Conservation (phyloP, 2,888 invertebrate genomes). For the Drosophila fungiperda region DNA sequence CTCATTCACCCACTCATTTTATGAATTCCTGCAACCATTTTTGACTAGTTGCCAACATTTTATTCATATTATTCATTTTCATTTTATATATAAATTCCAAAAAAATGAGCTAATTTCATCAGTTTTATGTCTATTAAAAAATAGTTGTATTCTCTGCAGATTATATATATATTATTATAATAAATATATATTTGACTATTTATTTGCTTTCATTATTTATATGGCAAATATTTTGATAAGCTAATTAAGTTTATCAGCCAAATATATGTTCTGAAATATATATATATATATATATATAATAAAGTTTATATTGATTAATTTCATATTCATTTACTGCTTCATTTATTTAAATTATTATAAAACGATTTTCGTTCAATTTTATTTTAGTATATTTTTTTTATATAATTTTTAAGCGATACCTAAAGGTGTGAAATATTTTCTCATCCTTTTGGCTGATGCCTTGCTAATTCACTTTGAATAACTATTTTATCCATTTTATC, state of each 20-base stretch:
- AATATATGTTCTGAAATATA: neutral
- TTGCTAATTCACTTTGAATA: constrained; percentile 26
- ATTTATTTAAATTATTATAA: neutral
- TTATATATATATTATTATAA: neutral
- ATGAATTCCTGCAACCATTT: neutral
- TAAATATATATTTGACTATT: neutral
- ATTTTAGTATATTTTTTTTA: too few relatives aligned
- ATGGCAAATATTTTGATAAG: neutral
- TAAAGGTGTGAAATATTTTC: constrained; percentile 3
- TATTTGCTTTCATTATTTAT: neutral
- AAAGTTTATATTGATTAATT: neutral
- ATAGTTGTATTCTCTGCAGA: neutral
- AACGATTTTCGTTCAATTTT: neutral
- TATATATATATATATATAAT: neutral
- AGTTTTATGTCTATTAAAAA: neutral
- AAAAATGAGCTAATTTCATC: neutral
- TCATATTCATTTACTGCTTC: neutral
- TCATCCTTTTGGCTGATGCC: constrained; percentile 1
- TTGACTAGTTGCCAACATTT: neutral
- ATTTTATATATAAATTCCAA: too few relatives aligned
- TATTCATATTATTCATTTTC: neutral
- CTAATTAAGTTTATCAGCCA: neutral
- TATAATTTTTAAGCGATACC: neutral
- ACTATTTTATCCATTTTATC: constrained; percentile 13
- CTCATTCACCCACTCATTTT: neutral